A percentile compares a stretch with the other conserved stretches of the same genome.
These are phyloP conservation scores for Pristionchus pacificus DNA, from an alignment of 1,140 invertebrate genomes.

Conservation along the genomic window DNA sequence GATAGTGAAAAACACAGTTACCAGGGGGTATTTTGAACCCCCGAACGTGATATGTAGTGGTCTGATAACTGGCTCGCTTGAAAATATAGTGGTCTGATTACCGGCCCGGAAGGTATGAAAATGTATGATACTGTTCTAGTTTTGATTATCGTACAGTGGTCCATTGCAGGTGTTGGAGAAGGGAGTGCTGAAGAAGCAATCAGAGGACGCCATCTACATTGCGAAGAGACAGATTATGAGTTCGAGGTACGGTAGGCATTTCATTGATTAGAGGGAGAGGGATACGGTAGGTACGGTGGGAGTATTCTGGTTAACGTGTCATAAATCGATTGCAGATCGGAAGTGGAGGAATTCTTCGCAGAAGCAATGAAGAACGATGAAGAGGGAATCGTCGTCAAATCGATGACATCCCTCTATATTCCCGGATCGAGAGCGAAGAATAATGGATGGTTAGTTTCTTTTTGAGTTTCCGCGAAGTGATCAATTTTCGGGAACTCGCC, in stretches of 20 bases:
- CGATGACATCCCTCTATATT: slow-evolving; percentile 8
- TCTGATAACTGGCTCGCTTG: no score
- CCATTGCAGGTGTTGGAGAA: slow-evolving; percentile 15
- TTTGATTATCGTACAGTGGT: no score
- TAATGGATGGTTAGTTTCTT: neutral
- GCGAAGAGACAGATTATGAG: slow-evolving; percentile 11
- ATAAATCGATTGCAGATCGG: neutral
- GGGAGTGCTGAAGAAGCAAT: slow-evolving; percentile 13
- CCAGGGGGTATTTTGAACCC: no score
- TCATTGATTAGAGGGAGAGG: no score
- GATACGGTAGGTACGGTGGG: neutral
- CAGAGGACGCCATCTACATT: slow-evolving; percentile 15
- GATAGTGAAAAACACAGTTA: no score
- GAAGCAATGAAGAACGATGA: slow-evolving; percentile 14
- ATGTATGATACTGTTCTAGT: no score
- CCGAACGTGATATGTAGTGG: no score
- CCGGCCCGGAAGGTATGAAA: no score
- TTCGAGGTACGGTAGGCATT: no score
- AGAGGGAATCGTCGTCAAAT: slow-evolving; percentile 20
- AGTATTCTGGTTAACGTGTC: no score
- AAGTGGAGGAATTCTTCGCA: slow-evolving; percentile 16
- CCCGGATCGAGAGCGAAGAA: slow-evolving; percentile 1
- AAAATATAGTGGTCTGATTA: no score
- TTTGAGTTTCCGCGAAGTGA: neutral
- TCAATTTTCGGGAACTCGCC: neutral